These are phyloP conservation scores for Acrossocheilus wenchowensis DNA, from an alignment of 2,797 vertebrate genomes.

Conservation along the genomic window DNA sequence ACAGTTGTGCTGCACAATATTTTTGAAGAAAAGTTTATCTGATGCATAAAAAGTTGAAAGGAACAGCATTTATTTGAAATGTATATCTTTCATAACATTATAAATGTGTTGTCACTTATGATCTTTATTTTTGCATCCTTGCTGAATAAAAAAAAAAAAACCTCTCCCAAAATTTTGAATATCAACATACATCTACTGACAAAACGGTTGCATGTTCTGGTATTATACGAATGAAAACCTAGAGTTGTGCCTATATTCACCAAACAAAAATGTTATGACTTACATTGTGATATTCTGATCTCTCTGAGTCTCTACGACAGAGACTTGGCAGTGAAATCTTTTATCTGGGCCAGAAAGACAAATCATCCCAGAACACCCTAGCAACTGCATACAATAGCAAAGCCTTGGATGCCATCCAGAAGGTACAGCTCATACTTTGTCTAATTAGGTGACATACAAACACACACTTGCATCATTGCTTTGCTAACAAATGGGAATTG, in stretches of 20 bases:
- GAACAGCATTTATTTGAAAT: not conserved
- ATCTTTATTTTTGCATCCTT: not conserved
- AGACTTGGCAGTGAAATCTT: not conserved
- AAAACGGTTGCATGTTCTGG: not conserved
- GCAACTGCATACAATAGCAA: not conserved
- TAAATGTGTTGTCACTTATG: not conserved
- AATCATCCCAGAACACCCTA: not conserved
- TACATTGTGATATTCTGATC: not conserved
- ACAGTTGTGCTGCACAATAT: not conserved
- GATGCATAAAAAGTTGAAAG: not conserved
- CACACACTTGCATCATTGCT: conserved; percentile 5
- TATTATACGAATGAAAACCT: not conserved
- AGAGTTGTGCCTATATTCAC: not conserved
- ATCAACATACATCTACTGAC: no score
- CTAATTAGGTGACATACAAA: conserved; percentile 15
- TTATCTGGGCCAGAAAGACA: not conserved
- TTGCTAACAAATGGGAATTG: conserved; percentile 23
- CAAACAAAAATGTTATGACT: not conserved
- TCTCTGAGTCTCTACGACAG: not conserved
- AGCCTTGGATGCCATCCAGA: not conserved
- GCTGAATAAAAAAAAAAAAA: not conserved
- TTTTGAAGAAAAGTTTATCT: not conserved
- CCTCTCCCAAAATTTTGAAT: not conserved
- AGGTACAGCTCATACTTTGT: not conserved
- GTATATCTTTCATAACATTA: not conserved